Base-by-base conservation (phyloP, 2,888 invertebrate genomes). In the Unio delphinus region DNA sequence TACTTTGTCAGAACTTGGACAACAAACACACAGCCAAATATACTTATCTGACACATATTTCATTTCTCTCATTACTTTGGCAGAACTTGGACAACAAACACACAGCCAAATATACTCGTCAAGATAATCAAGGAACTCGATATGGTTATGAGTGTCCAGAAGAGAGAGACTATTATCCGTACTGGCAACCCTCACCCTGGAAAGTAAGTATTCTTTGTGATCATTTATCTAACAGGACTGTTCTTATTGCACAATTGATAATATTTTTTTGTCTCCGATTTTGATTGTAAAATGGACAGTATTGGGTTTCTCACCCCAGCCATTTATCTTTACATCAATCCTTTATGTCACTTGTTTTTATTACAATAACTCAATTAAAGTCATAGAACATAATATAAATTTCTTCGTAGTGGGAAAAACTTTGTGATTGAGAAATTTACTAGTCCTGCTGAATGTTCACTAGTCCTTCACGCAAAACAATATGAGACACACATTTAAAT, bases 131-230 rank as follows among this genome's bases (percentile, higher is more conserved):
- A 56, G 89, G 89, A 0, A 73, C 70, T 57, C 76, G 87, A 66
- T 78, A 76, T 68, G 90, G 87, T 5, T 90, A 88, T 70, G 90
- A 90, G 72, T 90, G 90, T 79, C 83, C 90, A 8, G 90, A 90
- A 73, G 90, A 90, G 70, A 75, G 87, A 65, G 89, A 89, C 68
- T 88, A 89, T 73, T 89, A 88, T 75, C 89, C 89, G 6, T 89
- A 89, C 78, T 89, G 89, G 89, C 86, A 88, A 64, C 84, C 85
- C 26, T 78, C 85, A 15, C 84, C 82, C 30, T 88, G 87, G 88
- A 84, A 80, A 82, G 88, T 86, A 73, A 55, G 69, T 65, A n/a
- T 23, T 20, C 28, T 61, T 26, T 28, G 8, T 26, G 23, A 26
- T 61, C 28, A 28, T 61, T 61, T 61, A 0, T 28, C 26, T 8